These are phyloP conservation scores for Clarias laeviceps DNA, from an alignment of 2,797 vertebrate species.

Conservation along the genomic window DNA sequence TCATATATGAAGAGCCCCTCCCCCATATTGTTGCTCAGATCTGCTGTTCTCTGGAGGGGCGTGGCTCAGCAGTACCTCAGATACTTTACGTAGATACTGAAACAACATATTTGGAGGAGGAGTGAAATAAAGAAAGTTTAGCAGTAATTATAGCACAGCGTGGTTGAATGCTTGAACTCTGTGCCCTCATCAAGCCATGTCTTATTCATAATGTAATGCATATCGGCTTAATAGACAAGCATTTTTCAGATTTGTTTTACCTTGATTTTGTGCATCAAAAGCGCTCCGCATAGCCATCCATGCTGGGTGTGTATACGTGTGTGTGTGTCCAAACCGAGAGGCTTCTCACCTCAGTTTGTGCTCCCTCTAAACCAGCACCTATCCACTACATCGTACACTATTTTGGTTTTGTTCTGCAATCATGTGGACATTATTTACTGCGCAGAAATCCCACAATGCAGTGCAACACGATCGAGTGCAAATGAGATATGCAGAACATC, in stretches of 20 bases:
- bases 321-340: background rate
- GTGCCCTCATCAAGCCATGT: background rate
- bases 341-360: background rate
- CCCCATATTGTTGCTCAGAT: too few species aligned
- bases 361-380: background rate
- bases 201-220: background rate
- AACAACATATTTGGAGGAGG: too few species aligned
- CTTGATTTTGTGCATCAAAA: background rate
- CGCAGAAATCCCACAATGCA: background rate
- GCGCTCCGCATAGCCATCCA: background rate
- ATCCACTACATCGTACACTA: background rate
- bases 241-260: background rate
- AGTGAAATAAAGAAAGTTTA: background rate
- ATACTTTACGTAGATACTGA: too few species aligned
- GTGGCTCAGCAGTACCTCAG: too few species aligned
- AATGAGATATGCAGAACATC: slow-evolving; percentile 13
- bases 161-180: background rate
- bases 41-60: too few species aligned
- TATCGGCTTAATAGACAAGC: background rate
- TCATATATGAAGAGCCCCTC: too few species aligned
- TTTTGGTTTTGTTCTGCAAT: background rate
- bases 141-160: background rate
- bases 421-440: background rate
- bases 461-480: background rate
- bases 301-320: background rate